Conservation (phyloP, 2,113 vertebrate genomes). For the Pachypanchax playfairii region DNA sequence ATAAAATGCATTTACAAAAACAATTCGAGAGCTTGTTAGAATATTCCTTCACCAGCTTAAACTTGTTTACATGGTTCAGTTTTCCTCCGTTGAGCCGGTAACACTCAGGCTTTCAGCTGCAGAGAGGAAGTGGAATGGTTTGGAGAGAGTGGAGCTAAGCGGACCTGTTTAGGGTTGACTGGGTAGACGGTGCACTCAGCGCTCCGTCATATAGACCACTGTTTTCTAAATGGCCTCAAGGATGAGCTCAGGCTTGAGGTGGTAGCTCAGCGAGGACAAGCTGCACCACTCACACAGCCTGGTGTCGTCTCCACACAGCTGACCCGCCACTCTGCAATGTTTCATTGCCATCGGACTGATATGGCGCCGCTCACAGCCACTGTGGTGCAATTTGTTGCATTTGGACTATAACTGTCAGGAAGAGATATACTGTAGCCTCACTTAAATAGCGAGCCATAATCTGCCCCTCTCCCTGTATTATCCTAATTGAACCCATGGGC, state of each 20-base stretch:
- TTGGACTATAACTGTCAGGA: slow-evolving; percentile 82
- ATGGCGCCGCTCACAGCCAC: slow-evolving; percentile 67
- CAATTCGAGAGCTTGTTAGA: slow-evolving; percentile 13
- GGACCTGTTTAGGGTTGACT: slow-evolving; percentile 52
- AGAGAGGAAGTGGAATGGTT: slow-evolving; percentile 49
- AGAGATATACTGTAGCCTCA: slow-evolving; percentile 80
- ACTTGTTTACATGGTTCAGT: slow-evolving; percentile 29
- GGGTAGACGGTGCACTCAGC: slow-evolving; percentile 55
- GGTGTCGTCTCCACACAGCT: slow-evolving; percentile 46
- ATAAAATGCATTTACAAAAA: too few species aligned
- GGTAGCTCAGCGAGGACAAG: slow-evolving; percentile 46
- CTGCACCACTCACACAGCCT: slow-evolving; percentile 50
- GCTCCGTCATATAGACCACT: slow-evolving; percentile 42
- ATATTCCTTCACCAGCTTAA: slow-evolving; percentile 23
- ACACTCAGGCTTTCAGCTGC: slow-evolving; percentile 32
- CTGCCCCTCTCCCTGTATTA: slow-evolving; percentile 79
- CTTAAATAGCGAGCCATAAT: slow-evolving; percentile 80
- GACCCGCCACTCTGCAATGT: slow-evolving; percentile 61
- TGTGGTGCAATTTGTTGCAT: slow-evolving; percentile 79
- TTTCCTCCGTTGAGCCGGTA: slow-evolving; percentile 41
- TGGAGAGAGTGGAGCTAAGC: slow-evolving; percentile 57
- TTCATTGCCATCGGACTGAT: slow-evolving; percentile 63
- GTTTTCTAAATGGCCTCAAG: slow-evolving; percentile 68
- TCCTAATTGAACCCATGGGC: slow-evolving; percentile 83
- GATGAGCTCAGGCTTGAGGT: slow-evolving; percentile 41